Evolutionary conservation across 1,140 invertebrate species (phyloP).

Genomic region (Lerema accius): DNA sequence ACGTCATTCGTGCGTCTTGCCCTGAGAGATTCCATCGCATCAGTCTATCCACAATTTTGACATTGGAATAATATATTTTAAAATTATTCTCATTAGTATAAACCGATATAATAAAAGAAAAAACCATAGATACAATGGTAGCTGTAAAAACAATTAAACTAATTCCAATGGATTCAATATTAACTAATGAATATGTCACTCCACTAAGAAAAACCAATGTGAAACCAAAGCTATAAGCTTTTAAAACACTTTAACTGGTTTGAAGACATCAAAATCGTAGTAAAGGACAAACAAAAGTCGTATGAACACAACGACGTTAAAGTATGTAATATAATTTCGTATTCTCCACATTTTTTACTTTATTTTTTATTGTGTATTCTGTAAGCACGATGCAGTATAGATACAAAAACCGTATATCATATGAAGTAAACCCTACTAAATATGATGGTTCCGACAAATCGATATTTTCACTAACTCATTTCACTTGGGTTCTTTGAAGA

Average conservation of each 20-base stretch:
- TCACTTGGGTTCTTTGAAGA: no score
- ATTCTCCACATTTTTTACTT: no score
- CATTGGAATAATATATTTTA: slow-evolving; percentile 7
- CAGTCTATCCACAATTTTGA: background rate
- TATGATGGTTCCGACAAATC: no score
- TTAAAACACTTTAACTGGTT: background rate
- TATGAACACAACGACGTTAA: background rate
- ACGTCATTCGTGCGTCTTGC: background rate
- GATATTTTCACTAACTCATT: no score
- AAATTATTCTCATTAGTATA: background rate
- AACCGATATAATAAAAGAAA: background rate
- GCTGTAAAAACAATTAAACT: no score
- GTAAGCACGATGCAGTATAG: no score
- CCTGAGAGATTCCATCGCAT: background rate
- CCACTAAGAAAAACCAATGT: no score
- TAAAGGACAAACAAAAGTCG: background rate
- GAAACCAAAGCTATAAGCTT: background rate
- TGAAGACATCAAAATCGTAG: background rate
- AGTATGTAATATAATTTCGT: background rate
- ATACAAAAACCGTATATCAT: no score
- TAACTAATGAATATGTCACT: no score
- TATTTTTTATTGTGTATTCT: no score
- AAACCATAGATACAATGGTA: background rate
- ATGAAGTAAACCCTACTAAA: no score
- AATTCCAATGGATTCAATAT: no score